Evolutionary conservation across 2,888 invertebrate genomes (phyloP), one percentile per base, ranked within the genome.

Genomic region (Stramonita haemastoma): DNA sequence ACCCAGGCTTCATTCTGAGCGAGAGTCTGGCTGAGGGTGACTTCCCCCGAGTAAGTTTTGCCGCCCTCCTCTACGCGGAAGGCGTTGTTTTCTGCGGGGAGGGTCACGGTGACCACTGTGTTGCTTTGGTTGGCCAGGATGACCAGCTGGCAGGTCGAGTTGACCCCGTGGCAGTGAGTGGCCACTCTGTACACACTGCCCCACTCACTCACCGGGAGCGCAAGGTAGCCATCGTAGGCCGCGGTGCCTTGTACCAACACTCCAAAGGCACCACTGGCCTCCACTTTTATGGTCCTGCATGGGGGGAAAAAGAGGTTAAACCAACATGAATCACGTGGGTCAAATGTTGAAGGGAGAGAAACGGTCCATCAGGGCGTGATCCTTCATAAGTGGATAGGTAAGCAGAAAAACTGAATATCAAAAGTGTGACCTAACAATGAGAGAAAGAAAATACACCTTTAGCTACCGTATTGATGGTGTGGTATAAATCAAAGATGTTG

Each of bases 181-280:
- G 77, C 90, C 29, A 85, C 90, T 56, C 29, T 17, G 89, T 90
- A 89, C n/a, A 13, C 34, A 17, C 15, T 32, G 46, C 88, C 90
- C 91, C 91, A 91, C 15, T 87, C 56, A 2, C 73, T 29, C 56
- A 90, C 87, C 2, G 91, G 91, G 26, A 90, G 86, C 11, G 90
- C 81, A 60, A 87, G n/a, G 90, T 87, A 91, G 60, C 90, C 91
- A 29, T 91, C 91, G 60, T 87, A 89, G 26, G n/a, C 22, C 73
- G 57, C n/a, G 1, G 79, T 89, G 60, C 73, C 84, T 26, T 66
- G 70, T 57, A 91, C 89, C 34, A 79, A 34, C 73, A 91, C 91
- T 4, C 89, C 87, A 66, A 90, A 88, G 0, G 0, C 19, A 11
- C 19, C 29, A 2, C 5, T 8, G 19, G 60, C 13, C 17, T 60